Percentiles rank a stretch among this genome's conserved stretches.
phyloP scores from a whole-genome alignment of 1,140 invertebrate species.

The Apis laboriosa region DNA sequence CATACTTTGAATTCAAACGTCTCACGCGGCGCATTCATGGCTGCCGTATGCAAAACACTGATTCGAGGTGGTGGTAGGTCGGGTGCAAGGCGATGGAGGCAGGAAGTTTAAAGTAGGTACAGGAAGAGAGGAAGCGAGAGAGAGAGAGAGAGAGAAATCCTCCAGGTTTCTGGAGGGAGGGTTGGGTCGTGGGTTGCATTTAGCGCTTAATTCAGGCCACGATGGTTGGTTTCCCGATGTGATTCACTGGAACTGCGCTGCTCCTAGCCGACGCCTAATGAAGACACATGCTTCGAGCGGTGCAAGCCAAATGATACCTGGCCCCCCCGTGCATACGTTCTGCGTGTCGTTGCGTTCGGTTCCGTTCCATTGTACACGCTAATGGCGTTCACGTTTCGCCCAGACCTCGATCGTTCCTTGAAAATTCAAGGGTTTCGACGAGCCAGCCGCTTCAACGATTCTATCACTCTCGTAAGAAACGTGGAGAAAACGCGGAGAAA shows the following conservation, averaged over 20 bases:
- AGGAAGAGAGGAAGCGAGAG: slow-evolving; percentile 17
- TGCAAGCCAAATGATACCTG: slow-evolving; percentile 73
- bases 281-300: slow-evolving; percentile 74
- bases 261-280: slow-evolving; percentile 71
- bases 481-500: not conserved
- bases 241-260: slow-evolving; percentile 72
- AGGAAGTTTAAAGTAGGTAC: slow-evolving; percentile 61
- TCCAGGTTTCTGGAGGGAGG: slow-evolving; percentile 15
- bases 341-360: slow-evolving; percentile 68
- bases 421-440: slow-evolving; percentile 47
- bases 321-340: slow-evolving; percentile 68
- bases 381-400: slow-evolving; percentile 62
- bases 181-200: slow-evolving; percentile 64
- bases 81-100: slow-evolving; percentile 40
- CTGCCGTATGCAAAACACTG: slow-evolving; percentile 70
- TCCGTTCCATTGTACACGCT: slow-evolving; percentile 69
- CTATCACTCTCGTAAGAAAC: slow-evolving; percentile 2
- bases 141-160: not conserved
- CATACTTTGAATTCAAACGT: slow-evolving; percentile 71
- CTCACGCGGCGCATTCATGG: slow-evolving; percentile 70
- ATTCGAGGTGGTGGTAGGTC: slow-evolving; percentile 38
- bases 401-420: not conserved
- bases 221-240: slow-evolving; percentile 72
- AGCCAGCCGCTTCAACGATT: not conserved
- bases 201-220: slow-evolving; percentile 74